Evolutionary conservation across 2,797 vertebrate genomes (phyloP).

Genomic region (Danio jaintianensis): DNA sequence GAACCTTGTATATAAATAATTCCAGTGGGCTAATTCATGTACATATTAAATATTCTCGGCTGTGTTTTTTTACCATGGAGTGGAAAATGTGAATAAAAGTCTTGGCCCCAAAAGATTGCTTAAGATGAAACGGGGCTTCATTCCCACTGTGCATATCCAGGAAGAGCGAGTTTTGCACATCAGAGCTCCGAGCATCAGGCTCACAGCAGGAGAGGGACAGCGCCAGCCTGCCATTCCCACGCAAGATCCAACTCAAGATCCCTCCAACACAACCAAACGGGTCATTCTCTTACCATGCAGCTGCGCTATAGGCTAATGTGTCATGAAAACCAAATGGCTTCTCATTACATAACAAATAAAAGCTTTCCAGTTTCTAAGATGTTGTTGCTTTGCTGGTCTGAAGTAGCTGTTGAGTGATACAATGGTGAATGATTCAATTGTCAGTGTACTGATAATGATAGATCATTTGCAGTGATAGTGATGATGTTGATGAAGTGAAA

Average conservation of each 20-base stretch:
- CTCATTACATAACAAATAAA: background rate
- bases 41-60: constrained; percentile 57
- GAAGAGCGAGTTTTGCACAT: constrained; percentile 40
- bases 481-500: too few species aligned
- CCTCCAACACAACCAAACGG: constrained; percentile 44
- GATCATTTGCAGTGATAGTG: too few species aligned
- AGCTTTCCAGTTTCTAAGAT: background rate
- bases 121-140: constrained; percentile 53
- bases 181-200: constrained; percentile 24
- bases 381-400: background rate
- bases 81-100: constrained; percentile 52
- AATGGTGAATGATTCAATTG: too few species aligned
- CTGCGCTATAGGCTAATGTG: constrained; percentile 37
- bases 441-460: too few species aligned
- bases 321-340: constrained; percentile 11
- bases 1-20: constrained; percentile 58
- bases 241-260: constrained; percentile 5
- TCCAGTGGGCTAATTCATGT: constrained; percentile 58
- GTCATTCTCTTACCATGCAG: constrained; percentile 17
- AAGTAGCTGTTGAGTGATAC: too few species aligned
- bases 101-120: constrained; percentile 51
- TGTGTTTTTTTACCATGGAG: constrained; percentile 50
- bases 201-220: constrained; percentile 49
- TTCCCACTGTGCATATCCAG: constrained; percentile 47
- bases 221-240: constrained; percentile 29